phyloP scores from a whole-genome alignment of 2,888 invertebrate species.

The Amaurobius ferox region DNA sequence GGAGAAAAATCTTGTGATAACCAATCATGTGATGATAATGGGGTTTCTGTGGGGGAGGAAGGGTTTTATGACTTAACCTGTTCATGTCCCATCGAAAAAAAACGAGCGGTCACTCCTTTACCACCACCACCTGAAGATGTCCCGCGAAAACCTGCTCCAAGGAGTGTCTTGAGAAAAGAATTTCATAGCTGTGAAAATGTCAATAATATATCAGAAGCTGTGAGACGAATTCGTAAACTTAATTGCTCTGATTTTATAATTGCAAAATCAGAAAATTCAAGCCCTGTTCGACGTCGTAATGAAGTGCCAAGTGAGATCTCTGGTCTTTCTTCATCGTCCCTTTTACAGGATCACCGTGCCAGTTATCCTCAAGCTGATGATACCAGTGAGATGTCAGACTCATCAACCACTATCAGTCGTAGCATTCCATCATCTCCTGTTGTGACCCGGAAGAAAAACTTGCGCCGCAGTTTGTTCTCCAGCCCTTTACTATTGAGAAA shows the following conservation, averaged over 20 bases:
- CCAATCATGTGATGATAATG: constrained; percentile 43
- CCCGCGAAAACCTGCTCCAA: background rate
- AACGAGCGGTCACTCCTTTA: constrained; percentile 14
- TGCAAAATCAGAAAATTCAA: constrained; percentile 66
- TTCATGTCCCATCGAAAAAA: constrained; percentile 45
- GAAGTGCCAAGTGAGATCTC: constrained; percentile 67
- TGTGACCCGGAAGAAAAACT: constrained; percentile 49
- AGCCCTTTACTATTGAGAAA: constrained; percentile 88
- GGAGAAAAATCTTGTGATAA: constrained; percentile 58
- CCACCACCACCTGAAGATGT: background rate
- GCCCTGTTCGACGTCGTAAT: constrained; percentile 53
- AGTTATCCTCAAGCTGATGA: constrained; percentile 70
- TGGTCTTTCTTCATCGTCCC: constrained; percentile 45
- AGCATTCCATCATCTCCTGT: constrained; percentile 74
- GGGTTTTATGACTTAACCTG: constrained; percentile 61
- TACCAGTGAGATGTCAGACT: constrained; percentile 41
- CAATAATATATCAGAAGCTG: constrained; percentile 36
- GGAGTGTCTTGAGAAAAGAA: constrained; percentile 39
- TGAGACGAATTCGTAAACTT: constrained; percentile 17
- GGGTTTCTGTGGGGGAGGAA: constrained; percentile 53
- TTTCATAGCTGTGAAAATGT: constrained; percentile 69
- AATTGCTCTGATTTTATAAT: constrained; percentile 30
- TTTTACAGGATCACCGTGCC: constrained; percentile 71
- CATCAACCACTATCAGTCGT: constrained; percentile 63
- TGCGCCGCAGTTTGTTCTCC: constrained; percentile 80